phyloP scores from a whole-genome alignment of 2,797 vertebrate species.

The Epinephelus awoara region DNA sequence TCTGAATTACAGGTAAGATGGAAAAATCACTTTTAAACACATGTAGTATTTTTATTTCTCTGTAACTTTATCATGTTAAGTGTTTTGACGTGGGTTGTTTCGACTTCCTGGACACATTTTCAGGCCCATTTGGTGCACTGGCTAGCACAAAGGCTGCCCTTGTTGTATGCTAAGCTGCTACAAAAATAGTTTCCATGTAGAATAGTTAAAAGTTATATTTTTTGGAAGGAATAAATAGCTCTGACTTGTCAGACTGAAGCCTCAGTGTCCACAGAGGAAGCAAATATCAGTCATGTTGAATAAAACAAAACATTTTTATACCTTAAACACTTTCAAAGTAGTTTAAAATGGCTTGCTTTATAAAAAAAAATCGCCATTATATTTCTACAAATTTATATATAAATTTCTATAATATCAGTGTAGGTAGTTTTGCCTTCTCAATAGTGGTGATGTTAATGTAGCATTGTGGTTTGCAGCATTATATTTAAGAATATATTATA shows the following conservation, averaged over 20 bases:
- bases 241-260: too few species aligned
- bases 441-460: not conserved
- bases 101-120: not conserved
- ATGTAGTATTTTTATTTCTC: not conserved
- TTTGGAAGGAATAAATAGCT: too few species aligned
- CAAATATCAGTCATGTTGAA: not conserved
- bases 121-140: not conserved
- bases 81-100: not conserved
- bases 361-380: not conserved
- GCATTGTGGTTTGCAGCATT: not conserved
- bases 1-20: constrained; percentile 25
- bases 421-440: not conserved
- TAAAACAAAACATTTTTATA: not conserved
- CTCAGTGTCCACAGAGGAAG: not conserved
- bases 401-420: not conserved
- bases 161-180: not conserved
- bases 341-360: not conserved
- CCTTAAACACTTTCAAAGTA: not conserved
- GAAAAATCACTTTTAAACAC: constrained; percentile 14
- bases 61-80: not conserved
- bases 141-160: not conserved
- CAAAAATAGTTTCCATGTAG: not conserved
- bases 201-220: too few species aligned
- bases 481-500: not conserved
- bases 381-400: not conserved